Evolutionary conservation across 2,797 vertebrate species (phyloP).

Genomic region (Centropyge bicolor): DNA sequence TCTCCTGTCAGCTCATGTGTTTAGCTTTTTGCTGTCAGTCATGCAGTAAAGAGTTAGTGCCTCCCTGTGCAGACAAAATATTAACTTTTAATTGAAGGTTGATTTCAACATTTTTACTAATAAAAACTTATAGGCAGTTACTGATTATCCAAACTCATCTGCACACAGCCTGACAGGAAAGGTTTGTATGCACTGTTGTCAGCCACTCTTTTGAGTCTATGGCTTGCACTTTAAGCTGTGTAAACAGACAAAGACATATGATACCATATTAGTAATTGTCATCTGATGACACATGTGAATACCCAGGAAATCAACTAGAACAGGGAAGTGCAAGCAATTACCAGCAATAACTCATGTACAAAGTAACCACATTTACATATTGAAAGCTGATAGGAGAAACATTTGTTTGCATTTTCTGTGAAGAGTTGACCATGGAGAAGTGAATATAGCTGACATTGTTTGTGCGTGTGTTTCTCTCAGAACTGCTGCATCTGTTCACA

Average conservation of each 20-base stretch:
- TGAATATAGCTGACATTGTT: slow-evolving; percentile 54
- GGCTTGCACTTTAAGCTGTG: slow-evolving; percentile 35
- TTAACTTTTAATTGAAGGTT: slow-evolving; percentile 21
- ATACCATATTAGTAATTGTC: slow-evolving; percentile 51
- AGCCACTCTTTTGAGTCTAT: slow-evolving; percentile 22
- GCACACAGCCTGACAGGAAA: not conserved
- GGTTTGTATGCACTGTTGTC: not conserved
- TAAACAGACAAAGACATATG: slow-evolving; percentile 39
- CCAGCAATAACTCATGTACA: not conserved
- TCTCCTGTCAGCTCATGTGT: not conserved
- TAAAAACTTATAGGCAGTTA: slow-evolving; percentile 24
- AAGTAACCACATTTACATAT: not conserved
- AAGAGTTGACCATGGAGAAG: slow-evolving; percentile 38
- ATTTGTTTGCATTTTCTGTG: not conserved
- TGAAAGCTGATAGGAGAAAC: slow-evolving; percentile 15
- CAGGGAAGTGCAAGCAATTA: slow-evolving; percentile 47
- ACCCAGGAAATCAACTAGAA: slow-evolving; percentile 22
- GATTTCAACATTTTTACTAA: slow-evolving; percentile 2
- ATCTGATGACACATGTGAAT: slow-evolving; percentile 57
- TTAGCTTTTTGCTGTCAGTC: not conserved
- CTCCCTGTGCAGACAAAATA: slow-evolving; percentile 4
- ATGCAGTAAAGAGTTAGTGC: not conserved
- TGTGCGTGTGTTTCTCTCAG: slow-evolving; percentile 71
- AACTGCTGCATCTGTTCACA: slow-evolving; percentile 92
- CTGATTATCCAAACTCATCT: slow-evolving; percentile 29